Base-by-base conservation (phyloP, 2,888 invertebrate species). In the Tethea ocularis region DNA sequence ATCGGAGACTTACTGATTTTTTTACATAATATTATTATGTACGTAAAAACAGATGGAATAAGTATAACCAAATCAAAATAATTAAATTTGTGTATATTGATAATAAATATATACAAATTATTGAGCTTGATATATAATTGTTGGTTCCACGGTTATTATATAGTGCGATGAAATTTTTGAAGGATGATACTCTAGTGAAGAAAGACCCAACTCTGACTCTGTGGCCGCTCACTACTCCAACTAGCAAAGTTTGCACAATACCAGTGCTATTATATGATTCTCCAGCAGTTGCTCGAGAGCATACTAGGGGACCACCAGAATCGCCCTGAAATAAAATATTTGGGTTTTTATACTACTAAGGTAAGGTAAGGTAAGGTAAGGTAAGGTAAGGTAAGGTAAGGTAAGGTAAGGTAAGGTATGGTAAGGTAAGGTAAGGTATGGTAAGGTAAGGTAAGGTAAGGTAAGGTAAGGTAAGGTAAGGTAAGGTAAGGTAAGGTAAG, bases 291-390 rank as follows among this genome's bases (percentile, higher is more conserved):
- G 11, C 13, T 0, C 82, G 78, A 41, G 86, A 84, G 60, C 89
- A 89, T 0, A 89, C 83, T 8, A 89, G 64, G 1, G 88, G 88
- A 0, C 89, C 89, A 2, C 90, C 90, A 0, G 89, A 89, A 64
- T 89, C 89, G 24, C 87, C 88, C 89, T 89, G 64, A 69, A 76
- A 26, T 17, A 1, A 33, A 13, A 13, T 7, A 7, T 13, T 13
- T 13, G n/a, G n/a, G n/a, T n/a, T n/a, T n/a, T n/a, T n/a, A n/a
- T n/a, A n/a, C n/a, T n/a, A n/a, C n/a, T n/a, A n/a, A n/a, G n/a
- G n/a, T n/a, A n/a, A n/a, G n/a, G n/a, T n/a, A n/a, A n/a, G n/a
- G n/a, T n/a, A n/a, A n/a, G n/a, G n/a, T n/a, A n/a, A n/a, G n/a
- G n/a, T n/a, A n/a, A n/a, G n/a, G n/a, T n/a, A n/a, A n/a, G n/a